Evolutionary conservation across 2,888 invertebrate genomes (phyloP).

Genomic region (Drosophila mimetica): DNA sequence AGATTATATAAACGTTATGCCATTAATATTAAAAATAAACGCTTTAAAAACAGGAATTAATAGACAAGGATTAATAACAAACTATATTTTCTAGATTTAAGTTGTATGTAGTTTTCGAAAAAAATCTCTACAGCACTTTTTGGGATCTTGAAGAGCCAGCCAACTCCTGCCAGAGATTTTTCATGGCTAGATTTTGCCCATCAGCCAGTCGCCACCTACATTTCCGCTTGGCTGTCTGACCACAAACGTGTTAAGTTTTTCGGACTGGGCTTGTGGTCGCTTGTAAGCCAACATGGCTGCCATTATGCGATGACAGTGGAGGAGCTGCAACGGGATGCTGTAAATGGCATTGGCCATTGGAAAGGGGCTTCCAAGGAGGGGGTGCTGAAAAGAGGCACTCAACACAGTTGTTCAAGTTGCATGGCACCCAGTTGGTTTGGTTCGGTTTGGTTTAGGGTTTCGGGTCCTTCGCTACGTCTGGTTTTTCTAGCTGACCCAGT

Average conservation of each 20-base stretch:
- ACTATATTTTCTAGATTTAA: too few species aligned
- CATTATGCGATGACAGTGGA: conserved; percentile 33
- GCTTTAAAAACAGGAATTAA: too few species aligned
- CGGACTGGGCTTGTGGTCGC: conserved; percentile 21
- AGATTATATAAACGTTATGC: too few species aligned
- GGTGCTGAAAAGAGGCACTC: conserved; percentile 18
- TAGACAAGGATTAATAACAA: too few species aligned
- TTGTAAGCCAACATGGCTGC: conserved; percentile 38
- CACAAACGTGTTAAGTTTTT: conserved; percentile 40
- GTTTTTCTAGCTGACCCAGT: conserved; percentile 47
- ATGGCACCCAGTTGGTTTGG: conserved; percentile 32
- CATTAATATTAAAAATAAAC: too few species aligned
- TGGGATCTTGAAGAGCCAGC: background rate
- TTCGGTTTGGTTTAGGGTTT: conserved; percentile 18
- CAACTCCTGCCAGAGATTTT: conserved; percentile 7
- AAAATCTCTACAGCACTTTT: background rate
- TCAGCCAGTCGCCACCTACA: conserved; percentile 13
- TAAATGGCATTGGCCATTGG: conserved; percentile 8
- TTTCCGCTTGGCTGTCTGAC: conserved; percentile 18
- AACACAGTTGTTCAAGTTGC: conserved; percentile 45
- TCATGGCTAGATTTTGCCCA: conserved; percentile 1
- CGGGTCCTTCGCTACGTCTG: background rate
- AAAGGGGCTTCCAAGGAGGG: background rate
- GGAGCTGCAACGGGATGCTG: conserved; percentile 16
- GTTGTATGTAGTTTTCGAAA: background rate